Base-by-base conservation (phyloP, 2,113 vertebrate species). In the Myiozetetes cayanensis region DNA sequence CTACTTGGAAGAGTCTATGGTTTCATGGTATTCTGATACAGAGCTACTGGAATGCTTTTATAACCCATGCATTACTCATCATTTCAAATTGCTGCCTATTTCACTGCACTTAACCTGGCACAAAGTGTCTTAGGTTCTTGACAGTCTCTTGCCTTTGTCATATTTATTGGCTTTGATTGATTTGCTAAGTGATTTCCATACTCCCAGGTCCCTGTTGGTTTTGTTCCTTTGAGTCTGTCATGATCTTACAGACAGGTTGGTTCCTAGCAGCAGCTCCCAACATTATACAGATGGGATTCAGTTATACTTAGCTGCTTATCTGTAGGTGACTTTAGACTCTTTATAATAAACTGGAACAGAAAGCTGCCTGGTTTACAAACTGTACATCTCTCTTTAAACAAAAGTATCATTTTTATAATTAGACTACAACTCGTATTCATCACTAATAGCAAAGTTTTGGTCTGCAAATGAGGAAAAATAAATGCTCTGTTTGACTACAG, bases 71-170 rank as follows among this genome's bases (percentile, higher is more conserved):
- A 28, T 89, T 53, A 53, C 62, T 53, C 2, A 1, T 68, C 0
- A 49, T 91, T 94, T 94, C 30, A 73, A 89, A 76, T 43, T 53
- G 27, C 49, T 96, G n/a, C 35, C 74, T 80, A 19, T 85, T 94
- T 94, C 63, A 37, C 35, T 83, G 63, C 82, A 83, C 47, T 90
- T 88, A 90, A n/a, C 43, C 46, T 71, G 55, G 25, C 35, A 80
- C 9, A 14, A 90, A 66, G 16, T 71, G 46, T 23, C 43, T 55
- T 77, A 23, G 17, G 13, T 80, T 74, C 61, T 84, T 0, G 0
- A 16, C 37, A 61, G 20, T 70, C n/a, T 84, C 35, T 80, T 85
- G 15, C 16, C 47, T 93, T 90, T 90, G 24, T 43, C 35, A 2
- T 47, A 18, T 28, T 88, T 62, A 3, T 77, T 77, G 63, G 10